Conservation (phyloP, 2,888 invertebrate species). For the Piscicola geometra region DNA sequence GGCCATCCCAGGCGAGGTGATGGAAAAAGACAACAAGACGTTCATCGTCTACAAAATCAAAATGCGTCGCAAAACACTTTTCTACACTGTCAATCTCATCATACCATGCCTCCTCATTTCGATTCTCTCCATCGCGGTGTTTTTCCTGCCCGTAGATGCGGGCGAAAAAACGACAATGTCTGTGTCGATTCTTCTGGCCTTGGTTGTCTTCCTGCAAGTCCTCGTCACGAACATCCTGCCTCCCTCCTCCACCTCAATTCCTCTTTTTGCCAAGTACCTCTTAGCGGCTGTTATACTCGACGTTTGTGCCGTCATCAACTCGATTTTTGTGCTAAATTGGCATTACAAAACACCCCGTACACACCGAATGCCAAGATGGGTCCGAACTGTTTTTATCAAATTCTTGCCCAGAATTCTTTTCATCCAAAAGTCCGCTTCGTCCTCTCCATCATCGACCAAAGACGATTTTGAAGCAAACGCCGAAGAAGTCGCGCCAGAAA, state of each 20-base stretch:
- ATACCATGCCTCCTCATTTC: constrained; percentile 96
- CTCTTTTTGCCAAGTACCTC: constrained; percentile 96
- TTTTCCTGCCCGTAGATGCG: constrained; percentile 96
- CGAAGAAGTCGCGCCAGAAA: constrained; percentile 50
- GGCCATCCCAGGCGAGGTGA: constrained; percentile 44
- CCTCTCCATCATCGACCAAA: not conserved
- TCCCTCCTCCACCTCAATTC: constrained; percentile 93
- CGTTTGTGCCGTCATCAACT: constrained; percentile 95
- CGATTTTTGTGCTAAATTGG: constrained; percentile 98
- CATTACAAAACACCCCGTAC: constrained; percentile 93
- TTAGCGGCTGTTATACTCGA: constrained; percentile 99
- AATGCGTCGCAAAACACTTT: constrained; percentile 91
- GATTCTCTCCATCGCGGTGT: constrained; percentile 86
- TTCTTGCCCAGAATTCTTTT: constrained; percentile 84
- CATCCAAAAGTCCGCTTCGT: constrained; percentile 79
- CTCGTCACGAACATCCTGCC: constrained; percentile 98
- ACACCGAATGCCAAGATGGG: constrained; percentile 97
- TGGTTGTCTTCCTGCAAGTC: constrained; percentile 90
- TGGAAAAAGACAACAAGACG: constrained; percentile 43
- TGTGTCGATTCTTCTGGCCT: constrained; percentile 95
- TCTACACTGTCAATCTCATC: constrained; percentile 98
- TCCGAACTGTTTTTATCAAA: constrained; percentile 87
- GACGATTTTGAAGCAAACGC: not conserved
- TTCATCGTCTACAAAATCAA: constrained; percentile 76
- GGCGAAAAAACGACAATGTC: constrained; percentile 82